Percentiles rank a stretch among this genome's conserved stretches.
phyloP scores from a whole-genome alignment of 92 coral and sea anemone genomes.

The Heteractis magnifica region DNA sequence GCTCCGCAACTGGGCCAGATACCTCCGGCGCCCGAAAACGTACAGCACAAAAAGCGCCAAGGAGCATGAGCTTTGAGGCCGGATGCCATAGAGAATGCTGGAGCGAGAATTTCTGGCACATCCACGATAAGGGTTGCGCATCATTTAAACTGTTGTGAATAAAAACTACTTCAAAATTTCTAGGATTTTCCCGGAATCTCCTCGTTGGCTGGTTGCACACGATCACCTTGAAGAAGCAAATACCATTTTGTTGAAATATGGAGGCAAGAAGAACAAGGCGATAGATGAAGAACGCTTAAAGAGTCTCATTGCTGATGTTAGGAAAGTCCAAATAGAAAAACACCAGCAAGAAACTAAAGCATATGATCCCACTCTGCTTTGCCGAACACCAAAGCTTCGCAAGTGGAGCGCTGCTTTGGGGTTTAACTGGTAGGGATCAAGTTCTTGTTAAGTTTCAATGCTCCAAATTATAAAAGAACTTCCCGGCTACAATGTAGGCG shows the following conservation, averaged over 20 bases:
- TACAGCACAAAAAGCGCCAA: too few species aligned
- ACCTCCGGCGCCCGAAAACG: too few species aligned
- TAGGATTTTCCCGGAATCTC: conserved; percentile 66
- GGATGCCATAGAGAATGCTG: too few species aligned
- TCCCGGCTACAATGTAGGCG: neutral
- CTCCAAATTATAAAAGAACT: neutral
- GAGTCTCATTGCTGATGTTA: conserved; percentile 15
- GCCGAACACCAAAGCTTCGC: conserved; percentile 34
- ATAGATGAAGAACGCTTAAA: conserved; percentile 42
- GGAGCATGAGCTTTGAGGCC: too few species aligned
- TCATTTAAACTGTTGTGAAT: neutral
- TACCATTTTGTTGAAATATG: conserved; percentile 44
- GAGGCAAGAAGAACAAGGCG: conserved; percentile 30
- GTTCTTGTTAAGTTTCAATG: neutral
- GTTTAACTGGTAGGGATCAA: conserved; percentile 15
- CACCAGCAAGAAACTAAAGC: neutral
- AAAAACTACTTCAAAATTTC: neutral
- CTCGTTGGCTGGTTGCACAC: conserved; percentile 66
- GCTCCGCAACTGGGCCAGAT: too few species aligned
- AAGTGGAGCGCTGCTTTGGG: conserved; percentile 35
- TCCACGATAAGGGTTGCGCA: neutral
- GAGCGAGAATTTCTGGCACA: too few species aligned
- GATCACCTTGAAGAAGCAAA: conserved; percentile 54
- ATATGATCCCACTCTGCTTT: conserved; percentile 32
- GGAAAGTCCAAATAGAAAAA: conserved; percentile 4